These are phyloP conservation scores for Hydractinia symbiolongicarpus DNA, from an alignment of 30 jellyfish, hydroid and myxozoan species.

Conservation along the genomic window DNA sequence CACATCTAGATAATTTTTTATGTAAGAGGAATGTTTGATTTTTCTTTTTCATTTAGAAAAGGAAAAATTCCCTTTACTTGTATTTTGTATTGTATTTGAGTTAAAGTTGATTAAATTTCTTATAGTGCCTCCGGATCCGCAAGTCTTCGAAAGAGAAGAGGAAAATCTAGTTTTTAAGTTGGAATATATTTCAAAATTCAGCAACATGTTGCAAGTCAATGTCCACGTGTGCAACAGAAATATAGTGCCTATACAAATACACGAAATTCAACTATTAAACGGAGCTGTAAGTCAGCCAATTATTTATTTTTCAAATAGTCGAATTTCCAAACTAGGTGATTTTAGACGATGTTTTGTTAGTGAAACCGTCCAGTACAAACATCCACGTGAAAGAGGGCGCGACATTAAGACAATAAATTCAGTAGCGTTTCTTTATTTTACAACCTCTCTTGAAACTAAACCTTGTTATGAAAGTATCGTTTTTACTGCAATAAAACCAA, in stretches of 20 bases:
- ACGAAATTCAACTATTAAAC: conserved; percentile 21
- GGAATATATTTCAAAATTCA: conserved; percentile 15
- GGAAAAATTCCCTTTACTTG: background rate
- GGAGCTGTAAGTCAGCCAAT: conserved; percentile 11
- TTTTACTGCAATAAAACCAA: too few species aligned
- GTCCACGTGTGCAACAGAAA: conserved; percentile 5
- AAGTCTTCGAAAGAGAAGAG: conserved; percentile 5
- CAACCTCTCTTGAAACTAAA: too few species aligned
- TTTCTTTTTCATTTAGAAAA: background rate
- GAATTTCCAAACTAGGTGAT: too few species aligned
- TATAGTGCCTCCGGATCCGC: conserved; percentile 32
- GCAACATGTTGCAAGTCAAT: conserved; percentile 20
- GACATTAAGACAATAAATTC: too few species aligned
- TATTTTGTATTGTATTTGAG: background rate
- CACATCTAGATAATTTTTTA: too few species aligned
- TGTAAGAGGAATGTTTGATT: background rate
- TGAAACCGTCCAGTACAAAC: background rate
- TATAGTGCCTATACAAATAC: background rate
- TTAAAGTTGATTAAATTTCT: background rate
- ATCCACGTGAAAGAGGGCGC: too few species aligned
- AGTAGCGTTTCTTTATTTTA: too few species aligned
- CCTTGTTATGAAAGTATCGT: too few species aligned
- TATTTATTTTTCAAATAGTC: background rate
- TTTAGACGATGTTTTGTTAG: too few species aligned
- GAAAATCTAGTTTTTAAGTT: background rate